Evolutionary conservation across 2,113 vertebrate species (phyloP), one percentile per base, ranked within the genome.

Genomic region (Opisthocomus hoazin): DNA sequence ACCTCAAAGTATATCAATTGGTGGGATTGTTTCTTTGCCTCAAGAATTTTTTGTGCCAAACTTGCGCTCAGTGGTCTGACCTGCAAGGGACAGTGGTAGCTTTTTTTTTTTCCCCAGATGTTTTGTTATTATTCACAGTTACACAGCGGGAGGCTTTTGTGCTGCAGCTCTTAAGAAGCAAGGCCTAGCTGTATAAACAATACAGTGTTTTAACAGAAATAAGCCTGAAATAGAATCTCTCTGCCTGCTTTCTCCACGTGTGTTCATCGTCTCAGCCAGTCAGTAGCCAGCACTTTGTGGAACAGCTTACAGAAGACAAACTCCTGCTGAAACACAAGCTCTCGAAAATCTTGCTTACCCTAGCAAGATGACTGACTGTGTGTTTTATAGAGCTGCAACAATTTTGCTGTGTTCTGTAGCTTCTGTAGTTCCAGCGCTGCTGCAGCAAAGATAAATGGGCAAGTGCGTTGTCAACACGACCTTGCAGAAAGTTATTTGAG

Each of bases 391-490:
- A 41, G 75, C 87, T 81, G 56, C 60, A 64, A 5, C 5, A 18
- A 11, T 90, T 96, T 71, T 88, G 37, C 88, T 88, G 75, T 46
- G 68, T 88, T 83, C 75, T 94, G 63, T 87, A 84, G n/a, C 84
- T 94, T 58, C 20, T 68, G 50, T 80, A 36, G 46, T 39, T 63
- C 23, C 4, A 5, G 23, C 0, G 0, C 64, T 26, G 51, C 76
- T 81, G 48, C 51, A 66, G 27, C 0, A 0, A 63, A 84, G 80
- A 75, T 26, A 89, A 93, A 78, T 24, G 43, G 36, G 18, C 75
- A 78, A 92, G 51, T 71, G 68, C 1, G 3, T 64, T 86, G 73
- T 54, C 89, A 92, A 66, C 0, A 10, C 45, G 87, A 32, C 43
- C 57, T 82, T 57, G 86, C 73, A 89, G 83, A 92, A 95, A 90